A percentile compares a stretch with the other conserved stretches of the same genome.
Evolutionary conservation across 1,140 invertebrate species (phyloP).

Genomic region (Spodoptera frugiperda): DNA sequence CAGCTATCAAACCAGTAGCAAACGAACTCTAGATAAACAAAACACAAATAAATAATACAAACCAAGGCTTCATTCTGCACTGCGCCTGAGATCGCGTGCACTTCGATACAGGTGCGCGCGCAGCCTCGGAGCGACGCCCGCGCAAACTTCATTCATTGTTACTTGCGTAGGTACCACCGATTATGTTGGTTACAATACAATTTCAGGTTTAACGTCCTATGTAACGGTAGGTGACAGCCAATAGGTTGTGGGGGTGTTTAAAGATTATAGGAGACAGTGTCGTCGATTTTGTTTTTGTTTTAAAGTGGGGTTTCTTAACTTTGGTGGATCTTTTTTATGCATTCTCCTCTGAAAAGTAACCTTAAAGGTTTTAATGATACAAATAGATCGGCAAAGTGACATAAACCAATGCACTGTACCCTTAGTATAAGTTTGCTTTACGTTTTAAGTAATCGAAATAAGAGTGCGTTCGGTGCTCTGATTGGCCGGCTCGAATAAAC

Average conservation of each 20-base stretch:
- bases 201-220: conserved; percentile 4
- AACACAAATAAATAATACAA: not conserved
- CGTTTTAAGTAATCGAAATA: too few species aligned
- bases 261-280: not conserved
- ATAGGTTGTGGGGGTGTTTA: not conserved
- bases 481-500: too few species aligned
- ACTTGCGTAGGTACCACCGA: conserved; percentile 46
- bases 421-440: too few species aligned
- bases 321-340: too few species aligned
- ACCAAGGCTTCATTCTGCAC: conserved; percentile 47
- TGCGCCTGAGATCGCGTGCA: conserved; percentile 75
- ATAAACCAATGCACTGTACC: too few species aligned
- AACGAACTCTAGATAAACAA: not conserved
- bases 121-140: conserved; percentile 76
- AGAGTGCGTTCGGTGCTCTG: too few species aligned
- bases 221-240: conserved; percentile 33
- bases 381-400: too few species aligned
- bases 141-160: conserved; percentile 81
- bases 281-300: not conserved
- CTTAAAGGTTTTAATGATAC: too few species aligned
- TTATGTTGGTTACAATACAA: conserved; percentile 46
- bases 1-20: not conserved
- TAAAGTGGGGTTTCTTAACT: not conserved
- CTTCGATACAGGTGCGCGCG: conserved; percentile 75
- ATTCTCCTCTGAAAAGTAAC: too few species aligned